Percentiles rank a stretch among this genome's conserved stretches.
These are phyloP conservation scores for Sus scrofa DNA, from an alignment of 2,113 vertebrate species.

Conservation along the genomic window T2T-Sscrofa CM000824.6:158148001-158148500, in stretches of 20 bases:
- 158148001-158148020: too few relatives aligned
- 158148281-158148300: neutral
- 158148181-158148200: constrained; percentile 31
- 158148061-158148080: too few relatives aligned
- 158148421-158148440: neutral
- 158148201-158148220: neutral
- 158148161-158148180: too few relatives aligned
- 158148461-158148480: constrained; percentile 3
- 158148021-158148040: too few relatives aligned
- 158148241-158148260: constrained; percentile 9
- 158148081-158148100: too few relatives aligned
- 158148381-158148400: neutral
- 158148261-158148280: constrained; percentile 40
- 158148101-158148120: too few relatives aligned
- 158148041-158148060: too few relatives aligned
- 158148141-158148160: too few relatives aligned
- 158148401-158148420: neutral
- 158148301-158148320: neutral
- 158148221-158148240: neutral
- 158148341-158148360: constrained; percentile 13
- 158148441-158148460: neutral
- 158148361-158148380: constrained; percentile 23
- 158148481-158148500: neutral
- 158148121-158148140: too few relatives aligned
- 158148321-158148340: constrained; percentile 48